Conservation (phyloP, 2,113 vertebrate genomes). For the human region DNA sequence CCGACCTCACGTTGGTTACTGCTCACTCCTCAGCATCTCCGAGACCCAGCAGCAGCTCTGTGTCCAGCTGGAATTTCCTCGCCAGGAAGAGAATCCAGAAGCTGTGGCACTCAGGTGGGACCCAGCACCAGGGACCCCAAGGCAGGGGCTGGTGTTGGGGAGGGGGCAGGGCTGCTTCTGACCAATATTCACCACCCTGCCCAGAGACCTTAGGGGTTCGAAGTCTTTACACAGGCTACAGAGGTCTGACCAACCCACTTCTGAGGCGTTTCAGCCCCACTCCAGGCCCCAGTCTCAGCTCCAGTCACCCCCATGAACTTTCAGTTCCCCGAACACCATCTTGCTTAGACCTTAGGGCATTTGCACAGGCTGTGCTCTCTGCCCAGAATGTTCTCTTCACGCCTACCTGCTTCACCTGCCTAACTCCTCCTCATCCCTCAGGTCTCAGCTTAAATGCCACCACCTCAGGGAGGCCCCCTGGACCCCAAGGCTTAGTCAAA, state of each 20-base stretch:
- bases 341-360: neutral
- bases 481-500: neutral
- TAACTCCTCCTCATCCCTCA: neutral
- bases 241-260: neutral
- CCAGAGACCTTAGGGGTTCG: neutral
- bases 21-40: constrained; percentile 70
- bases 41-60: constrained; percentile 72
- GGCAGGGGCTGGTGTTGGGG: neutral
- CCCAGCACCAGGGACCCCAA: neutral
- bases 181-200: neutral
- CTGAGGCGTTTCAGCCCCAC: rapidly evolving
- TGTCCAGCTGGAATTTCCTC: constrained; percentile 70
- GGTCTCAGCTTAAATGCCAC: neutral
- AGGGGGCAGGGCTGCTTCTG: neutral
- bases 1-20: rapidly evolving
- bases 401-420: neutral
- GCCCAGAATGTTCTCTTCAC: neutral
- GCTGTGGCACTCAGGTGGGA: constrained; percentile 76
- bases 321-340: neutral
- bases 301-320: neutral
- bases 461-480: neutral
- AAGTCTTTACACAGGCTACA: neutral
- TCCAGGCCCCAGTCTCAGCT: neutral
- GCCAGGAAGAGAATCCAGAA: constrained; percentile 61
- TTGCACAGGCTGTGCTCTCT: neutral